Base-by-base conservation (phyloP, 1,140 invertebrate species). In the Rhopalosiphum padi region DNA sequence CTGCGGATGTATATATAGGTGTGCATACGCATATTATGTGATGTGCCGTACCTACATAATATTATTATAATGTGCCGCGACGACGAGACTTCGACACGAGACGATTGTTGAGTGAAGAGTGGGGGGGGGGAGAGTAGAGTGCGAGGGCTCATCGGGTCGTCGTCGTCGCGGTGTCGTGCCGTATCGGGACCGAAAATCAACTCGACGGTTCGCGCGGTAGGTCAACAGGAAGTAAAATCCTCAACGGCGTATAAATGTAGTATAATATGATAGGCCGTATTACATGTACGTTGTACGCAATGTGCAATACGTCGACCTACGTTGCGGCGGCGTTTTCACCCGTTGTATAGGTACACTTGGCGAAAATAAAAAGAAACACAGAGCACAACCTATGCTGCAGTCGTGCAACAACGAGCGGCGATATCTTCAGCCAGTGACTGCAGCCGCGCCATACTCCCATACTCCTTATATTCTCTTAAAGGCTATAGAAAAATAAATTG, bases 211-310 rank as follows among this genome's bases (percentile, higher is more conserved):
- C 60, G 60, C 30, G 48, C 51, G 88, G 87, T 89, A 89, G 87
- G 51, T 89, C 88, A 89, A 89, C 88, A 89, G 88, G 88, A 89
- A 89, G 51, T 89, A 89, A 89, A 86, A 85, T 22, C 83, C 23
- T 37, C 8, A 4, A 2, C 22, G 22, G 83, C 22, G 41, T 41
- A 41, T 41, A 41, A 41, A 11, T 11, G 46, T 46, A 46, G 41
- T 41, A 25, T 85, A 85, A 25, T 85, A 85, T 43, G 37, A 85
- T 85, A 77, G 60, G 60, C n/a, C n/a, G 60, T n/a, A 68, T n/a
- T 77, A 6, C 30, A 6, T 41, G 41, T 85, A 77, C 68, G 68
- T 77, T 77, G 3, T 77, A 77, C 37, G 37, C 37, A 41, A 37
- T 41, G 22, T 85, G 41, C 37, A 23, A 25, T 85, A 15, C 25